Evolutionary conservation across 2,113 vertebrate genomes (phyloP).

Genomic region (Carettochelys insculpta): DNA sequence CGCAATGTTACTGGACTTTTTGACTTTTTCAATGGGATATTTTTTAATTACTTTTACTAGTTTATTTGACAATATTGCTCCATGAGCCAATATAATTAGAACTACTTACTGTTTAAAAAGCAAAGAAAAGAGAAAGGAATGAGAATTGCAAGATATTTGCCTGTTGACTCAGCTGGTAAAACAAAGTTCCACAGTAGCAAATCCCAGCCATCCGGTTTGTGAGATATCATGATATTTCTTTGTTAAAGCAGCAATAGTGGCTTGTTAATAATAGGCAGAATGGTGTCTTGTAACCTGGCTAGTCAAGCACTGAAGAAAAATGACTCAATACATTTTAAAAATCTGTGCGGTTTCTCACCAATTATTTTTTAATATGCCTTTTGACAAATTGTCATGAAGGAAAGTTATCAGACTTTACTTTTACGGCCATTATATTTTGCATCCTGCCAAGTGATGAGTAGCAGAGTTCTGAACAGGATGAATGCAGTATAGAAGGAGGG

Average conservation of each 20-base stretch:
- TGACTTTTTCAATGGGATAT: neutral
- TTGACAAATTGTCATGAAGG: slow-evolving; percentile 63
- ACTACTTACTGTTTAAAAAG: neutral
- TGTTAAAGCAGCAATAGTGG: slow-evolving; percentile 20
- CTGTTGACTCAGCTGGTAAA: slow-evolving; percentile 57
- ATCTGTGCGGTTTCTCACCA: slow-evolving; percentile 63
- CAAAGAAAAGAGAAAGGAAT: neutral
- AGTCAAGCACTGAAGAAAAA: slow-evolving; percentile 75
- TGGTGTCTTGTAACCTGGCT: slow-evolving; percentile 57
- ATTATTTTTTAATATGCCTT: slow-evolving; percentile 77
- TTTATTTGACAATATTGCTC: neutral
- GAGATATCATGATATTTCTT: slow-evolving; percentile 32
- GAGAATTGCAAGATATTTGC: slow-evolving; percentile 35
- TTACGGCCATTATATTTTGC: slow-evolving; percentile 58
- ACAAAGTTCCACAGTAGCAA: slow-evolving; percentile 28
- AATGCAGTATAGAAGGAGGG: neutral
- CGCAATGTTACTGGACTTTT: neutral
- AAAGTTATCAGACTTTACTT: slow-evolving; percentile 56
- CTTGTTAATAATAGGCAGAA: slow-evolving; percentile 61
- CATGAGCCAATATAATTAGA: neutral
- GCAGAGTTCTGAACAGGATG: neutral
- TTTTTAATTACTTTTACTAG: rapidly evolving
- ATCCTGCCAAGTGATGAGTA: slow-evolving; percentile 5
- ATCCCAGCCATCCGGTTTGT: neutral
- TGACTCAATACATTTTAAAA: slow-evolving; percentile 67